Percentiles rank a stretch among this genome's conserved stretches.
Evolutionary conservation across 2,797 vertebrate species (phyloP).

Genomic region (Macropus fuliginosus): DNA sequence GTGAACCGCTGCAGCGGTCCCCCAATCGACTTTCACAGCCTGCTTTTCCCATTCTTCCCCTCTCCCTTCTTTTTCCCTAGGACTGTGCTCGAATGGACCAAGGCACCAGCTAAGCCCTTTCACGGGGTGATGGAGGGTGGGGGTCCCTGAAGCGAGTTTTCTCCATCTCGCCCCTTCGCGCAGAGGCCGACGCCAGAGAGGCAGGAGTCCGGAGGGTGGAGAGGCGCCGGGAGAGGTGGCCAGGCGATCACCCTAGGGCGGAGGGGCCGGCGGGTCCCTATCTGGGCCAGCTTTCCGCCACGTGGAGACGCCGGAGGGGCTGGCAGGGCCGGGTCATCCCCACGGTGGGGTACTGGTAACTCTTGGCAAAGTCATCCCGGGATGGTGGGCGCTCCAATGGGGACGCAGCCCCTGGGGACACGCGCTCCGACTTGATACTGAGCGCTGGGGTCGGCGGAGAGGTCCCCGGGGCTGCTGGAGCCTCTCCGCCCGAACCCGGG

Average conservation of each 20-base stretch:
- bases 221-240: not conserved
- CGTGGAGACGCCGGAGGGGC: conserved; percentile 84
- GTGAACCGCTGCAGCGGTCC: not conserved
- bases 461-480: not conserved
- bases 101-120: not conserved
- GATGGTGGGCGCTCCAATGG: conserved; percentile 79
- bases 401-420: conserved; percentile 89
- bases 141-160: not conserved
- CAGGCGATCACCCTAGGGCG: not conserved
- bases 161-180: not conserved
- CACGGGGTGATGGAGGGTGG: no score
- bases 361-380: conserved; percentile 85
- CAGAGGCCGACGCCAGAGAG: not conserved
- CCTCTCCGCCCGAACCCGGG: conserved; percentile 62
- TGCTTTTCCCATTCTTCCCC: not conserved
- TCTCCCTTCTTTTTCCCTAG: not conserved
- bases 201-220: conserved; percentile 59
- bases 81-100: not conserved
- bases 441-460: conserved; percentile 85
- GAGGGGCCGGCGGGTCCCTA: not conserved
- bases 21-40: not conserved
- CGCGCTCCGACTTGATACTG: conserved; percentile 94
- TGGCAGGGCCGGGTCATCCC: conserved; percentile 83
- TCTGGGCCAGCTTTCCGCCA: conserved; percentile 87
- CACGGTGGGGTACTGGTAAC: conserved; percentile 74